Evolutionary conservation across 2,113 vertebrate genomes (phyloP).

Genomic region (Pandion haliaetus): DNA sequence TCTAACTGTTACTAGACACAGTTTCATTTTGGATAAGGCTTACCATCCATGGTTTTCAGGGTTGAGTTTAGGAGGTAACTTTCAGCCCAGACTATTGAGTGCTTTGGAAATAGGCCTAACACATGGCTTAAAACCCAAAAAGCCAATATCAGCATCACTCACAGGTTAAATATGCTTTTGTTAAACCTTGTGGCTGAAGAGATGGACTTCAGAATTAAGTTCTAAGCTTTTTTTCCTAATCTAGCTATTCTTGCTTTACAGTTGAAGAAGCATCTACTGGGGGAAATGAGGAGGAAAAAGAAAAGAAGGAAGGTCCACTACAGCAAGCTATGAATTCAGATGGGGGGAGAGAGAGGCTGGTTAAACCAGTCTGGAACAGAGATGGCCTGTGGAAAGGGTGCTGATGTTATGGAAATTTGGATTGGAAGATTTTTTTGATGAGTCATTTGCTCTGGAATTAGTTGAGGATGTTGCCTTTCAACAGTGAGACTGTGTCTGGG

Average conservation of each 20-base stretch:
- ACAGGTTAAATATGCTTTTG: not conserved
- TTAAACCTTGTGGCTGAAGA: not conserved
- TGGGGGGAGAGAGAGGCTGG: not conserved
- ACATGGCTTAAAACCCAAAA: not conserved
- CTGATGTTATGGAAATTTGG: not conserved
- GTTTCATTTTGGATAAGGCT: not conserved
- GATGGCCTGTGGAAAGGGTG: not conserved
- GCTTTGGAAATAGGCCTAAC: not conserved
- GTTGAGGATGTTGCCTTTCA: not conserved
- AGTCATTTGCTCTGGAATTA: slow-evolving; percentile 5
- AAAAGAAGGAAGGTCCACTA: not conserved
- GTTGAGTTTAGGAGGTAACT: not conserved
- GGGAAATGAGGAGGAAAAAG: not conserved
- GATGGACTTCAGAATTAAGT: not conserved
- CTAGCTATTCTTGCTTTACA: not conserved
- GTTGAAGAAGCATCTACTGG: not conserved
- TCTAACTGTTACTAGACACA: not conserved
- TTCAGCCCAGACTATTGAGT: not conserved
- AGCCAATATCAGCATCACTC: not conserved
- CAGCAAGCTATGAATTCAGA: not conserved
- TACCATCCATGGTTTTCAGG: not conserved
- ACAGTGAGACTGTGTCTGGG: not conserved
- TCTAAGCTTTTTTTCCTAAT: not conserved
- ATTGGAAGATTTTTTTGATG: not conserved
- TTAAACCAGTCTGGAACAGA: not conserved